Evolutionary conservation across 1,140 invertebrate genomes (phyloP).

Genomic region (Eriocheir sinensis): DNA sequence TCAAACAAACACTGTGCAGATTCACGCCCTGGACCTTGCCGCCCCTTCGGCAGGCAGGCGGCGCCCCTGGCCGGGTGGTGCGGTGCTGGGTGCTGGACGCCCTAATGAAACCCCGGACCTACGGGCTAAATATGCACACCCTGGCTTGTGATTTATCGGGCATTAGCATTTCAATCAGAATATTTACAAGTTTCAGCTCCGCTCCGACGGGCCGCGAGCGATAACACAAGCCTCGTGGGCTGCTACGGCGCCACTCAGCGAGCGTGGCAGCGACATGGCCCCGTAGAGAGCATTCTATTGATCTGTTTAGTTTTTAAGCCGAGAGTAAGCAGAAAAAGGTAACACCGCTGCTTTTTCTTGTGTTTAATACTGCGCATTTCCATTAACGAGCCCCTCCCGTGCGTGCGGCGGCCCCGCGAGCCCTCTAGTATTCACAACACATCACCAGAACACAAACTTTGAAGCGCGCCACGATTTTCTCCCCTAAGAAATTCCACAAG

Average conservation of each 20-base stretch:
- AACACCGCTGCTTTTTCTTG: conserved; percentile 42
- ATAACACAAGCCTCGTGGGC: conserved; percentile 77
- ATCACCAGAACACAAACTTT: background rate
- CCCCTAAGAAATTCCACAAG: conserved; percentile 50
- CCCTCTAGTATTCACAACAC: background rate
- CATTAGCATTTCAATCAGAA: conserved; percentile 77
- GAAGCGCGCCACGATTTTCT: background rate
- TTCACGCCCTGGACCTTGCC: background rate
- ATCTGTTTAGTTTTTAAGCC: conserved; percentile 78
- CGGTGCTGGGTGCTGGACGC: background rate
- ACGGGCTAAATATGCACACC: conserved; percentile 67
- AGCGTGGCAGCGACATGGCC: conserved; percentile 68
- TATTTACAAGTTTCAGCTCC: conserved; percentile 72
- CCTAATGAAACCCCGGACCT: conserved; percentile 51
- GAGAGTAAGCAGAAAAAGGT: conserved; percentile 73
- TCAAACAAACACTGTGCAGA: conserved; percentile 25
- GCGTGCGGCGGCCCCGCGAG: background rate
- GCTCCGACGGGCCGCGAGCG: conserved; percentile 52
- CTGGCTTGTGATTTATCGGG: conserved; percentile 73
- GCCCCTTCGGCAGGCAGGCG: background rate
- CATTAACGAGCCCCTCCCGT: background rate
- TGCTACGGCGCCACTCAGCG: conserved; percentile 66
- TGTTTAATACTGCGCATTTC: conserved; percentile 20
- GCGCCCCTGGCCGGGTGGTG: background rate
- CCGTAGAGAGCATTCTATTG: conserved; percentile 76